These are phyloP conservation scores for Leptopilina boulardi DNA, from an alignment of 1,140 invertebrate species.

Conservation along the genomic window DNA sequence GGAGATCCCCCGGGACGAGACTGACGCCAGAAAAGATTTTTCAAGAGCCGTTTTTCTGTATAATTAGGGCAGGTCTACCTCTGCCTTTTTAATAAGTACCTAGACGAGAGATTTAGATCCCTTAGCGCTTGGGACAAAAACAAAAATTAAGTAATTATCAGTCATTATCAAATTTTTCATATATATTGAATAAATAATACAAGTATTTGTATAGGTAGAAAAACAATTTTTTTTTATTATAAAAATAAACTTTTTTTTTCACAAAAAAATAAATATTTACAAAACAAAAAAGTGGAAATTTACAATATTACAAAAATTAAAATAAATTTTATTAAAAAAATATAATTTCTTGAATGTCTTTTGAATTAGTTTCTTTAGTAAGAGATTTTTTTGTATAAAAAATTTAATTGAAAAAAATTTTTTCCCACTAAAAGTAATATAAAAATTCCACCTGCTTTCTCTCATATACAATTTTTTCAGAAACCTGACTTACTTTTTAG, in stretches of 20 bases:
- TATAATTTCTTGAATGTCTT: too few species aligned
- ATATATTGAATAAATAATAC: too few species aligned
- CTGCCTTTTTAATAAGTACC: constrained; percentile 36
- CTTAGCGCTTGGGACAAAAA: constrained; percentile 55
- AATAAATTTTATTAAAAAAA: too few species aligned
- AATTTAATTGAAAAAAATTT: background rate
- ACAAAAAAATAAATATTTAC: too few species aligned
- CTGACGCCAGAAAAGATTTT: constrained; percentile 28
- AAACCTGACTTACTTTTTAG: constrained; percentile 3
- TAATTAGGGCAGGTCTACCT: constrained; percentile 29
- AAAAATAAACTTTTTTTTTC: too few species aligned
- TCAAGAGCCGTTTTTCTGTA: constrained; percentile 23
- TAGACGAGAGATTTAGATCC: constrained; percentile 33
- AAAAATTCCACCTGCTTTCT: background rate
- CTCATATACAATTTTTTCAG: background rate
- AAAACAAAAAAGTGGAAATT: too few species aligned
- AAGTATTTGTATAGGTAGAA: background rate
- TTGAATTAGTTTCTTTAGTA: too few species aligned
- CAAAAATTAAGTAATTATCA: constrained; percentile 70
- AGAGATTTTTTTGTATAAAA: too few species aligned
- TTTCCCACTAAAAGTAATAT: background rate
- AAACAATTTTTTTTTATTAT: too few species aligned
- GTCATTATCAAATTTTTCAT: constrained; percentile 63
- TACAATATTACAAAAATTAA: too few species aligned
- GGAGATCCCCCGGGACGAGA: constrained; percentile 6